phyloP scores from a whole-genome alignment of 92 coral and sea anemone genomes.

The Metridium senile region DNA sequence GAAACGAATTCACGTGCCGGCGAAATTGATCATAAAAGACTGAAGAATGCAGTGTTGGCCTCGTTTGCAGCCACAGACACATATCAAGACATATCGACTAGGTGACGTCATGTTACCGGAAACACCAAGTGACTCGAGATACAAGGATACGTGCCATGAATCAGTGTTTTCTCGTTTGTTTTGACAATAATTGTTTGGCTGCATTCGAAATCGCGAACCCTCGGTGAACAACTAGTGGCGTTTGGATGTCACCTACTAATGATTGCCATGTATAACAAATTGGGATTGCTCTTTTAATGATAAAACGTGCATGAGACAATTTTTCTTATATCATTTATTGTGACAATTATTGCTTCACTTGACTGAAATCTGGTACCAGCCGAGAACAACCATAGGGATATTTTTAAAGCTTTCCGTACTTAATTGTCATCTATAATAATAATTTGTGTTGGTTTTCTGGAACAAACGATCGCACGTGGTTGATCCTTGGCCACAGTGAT shows the following conservation, averaged over 20 bases:
- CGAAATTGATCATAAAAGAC: background rate
- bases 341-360: too few species aligned
- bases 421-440: too few species aligned
- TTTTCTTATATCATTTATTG: too few species aligned
- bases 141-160: background rate
- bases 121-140: background rate
- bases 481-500: background rate
- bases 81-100: background rate
- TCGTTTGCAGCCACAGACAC: constrained; percentile 2
- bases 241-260: too few species aligned
- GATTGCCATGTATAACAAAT: too few species aligned
- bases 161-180: background rate
- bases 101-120: background rate
- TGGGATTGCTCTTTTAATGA: too few species aligned
- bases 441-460: too few species aligned
- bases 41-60: background rate
- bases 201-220: background rate
- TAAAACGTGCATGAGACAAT: too few species aligned
- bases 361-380: too few species aligned
- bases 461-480: background rate
- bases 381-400: too few species aligned
- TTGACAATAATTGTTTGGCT: background rate
- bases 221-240: too few species aligned
- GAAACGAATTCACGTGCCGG: background rate
- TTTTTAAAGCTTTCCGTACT: too few species aligned